A percentile compares a stretch with the other conserved stretches of the same genome.
Conservation (phyloP, 2,888 invertebrate species). For the Microctonus hyperodae region DNA sequence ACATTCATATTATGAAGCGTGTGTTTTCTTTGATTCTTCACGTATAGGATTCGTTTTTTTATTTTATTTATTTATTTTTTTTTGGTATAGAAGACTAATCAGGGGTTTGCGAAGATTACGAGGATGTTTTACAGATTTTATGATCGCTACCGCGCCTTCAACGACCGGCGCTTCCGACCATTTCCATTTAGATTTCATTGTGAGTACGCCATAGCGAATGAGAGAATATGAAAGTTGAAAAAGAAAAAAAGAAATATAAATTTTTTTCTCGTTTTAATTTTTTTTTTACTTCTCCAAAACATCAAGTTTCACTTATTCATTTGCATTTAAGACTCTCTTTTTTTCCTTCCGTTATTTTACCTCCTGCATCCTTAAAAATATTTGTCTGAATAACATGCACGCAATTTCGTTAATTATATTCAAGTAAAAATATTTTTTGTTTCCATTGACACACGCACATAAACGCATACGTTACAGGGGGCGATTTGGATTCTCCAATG, state of each 20-base stretch:
- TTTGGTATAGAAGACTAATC: slow-evolving; percentile 16
- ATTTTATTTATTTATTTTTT: background rate
- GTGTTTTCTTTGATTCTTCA: background rate
- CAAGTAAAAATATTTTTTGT: background rate
- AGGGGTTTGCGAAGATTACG: slow-evolving; percentile 29
- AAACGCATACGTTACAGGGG: slow-evolving; percentile 47
- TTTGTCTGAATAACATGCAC: background rate
- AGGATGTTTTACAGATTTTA: slow-evolving; percentile 61
- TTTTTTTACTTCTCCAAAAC: slow-evolving; percentile 1
- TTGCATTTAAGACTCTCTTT: slow-evolving; percentile 9
- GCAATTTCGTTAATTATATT: background rate
- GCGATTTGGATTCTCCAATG: slow-evolving; percentile 62
- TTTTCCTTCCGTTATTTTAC: background rate
- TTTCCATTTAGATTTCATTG: slow-evolving; percentile 60
- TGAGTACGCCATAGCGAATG: slow-evolving; percentile 46
- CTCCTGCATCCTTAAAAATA: background rate
- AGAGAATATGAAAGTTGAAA: background rate
- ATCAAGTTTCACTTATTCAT: background rate
- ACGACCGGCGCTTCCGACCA: slow-evolving; percentile 52
- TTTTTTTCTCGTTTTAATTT: slow-evolving; percentile 15
- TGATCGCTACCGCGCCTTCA: slow-evolving; percentile 62
- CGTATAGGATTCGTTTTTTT: background rate
- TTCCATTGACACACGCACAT: background rate
- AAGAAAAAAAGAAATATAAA: slow-evolving; percentile 9
- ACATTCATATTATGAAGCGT: slow-evolving; percentile 14